Conservation (phyloP, 2,797 vertebrate genomes). For the Helostoma temminkii region DNA sequence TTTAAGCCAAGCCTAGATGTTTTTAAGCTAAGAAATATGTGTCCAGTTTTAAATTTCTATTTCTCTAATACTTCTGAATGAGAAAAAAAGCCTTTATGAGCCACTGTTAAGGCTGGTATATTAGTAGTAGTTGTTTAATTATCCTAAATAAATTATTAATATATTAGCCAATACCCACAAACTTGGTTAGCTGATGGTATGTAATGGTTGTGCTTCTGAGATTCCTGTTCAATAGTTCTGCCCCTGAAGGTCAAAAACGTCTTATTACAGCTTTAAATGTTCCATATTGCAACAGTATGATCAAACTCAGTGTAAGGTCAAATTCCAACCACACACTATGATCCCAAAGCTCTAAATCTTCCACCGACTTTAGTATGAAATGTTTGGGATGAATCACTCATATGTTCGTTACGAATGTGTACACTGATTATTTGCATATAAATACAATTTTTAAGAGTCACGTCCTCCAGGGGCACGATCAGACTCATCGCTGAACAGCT, state of each 20-base stretch:
- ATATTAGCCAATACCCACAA: too few species aligned
- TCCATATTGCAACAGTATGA: not conserved
- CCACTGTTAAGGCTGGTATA: too few species aligned
- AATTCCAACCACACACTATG: not conserved
- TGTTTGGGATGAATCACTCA: not conserved
- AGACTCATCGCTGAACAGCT: constrained; percentile 8
- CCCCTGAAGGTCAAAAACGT: not conserved
- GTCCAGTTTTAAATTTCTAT: too few species aligned
- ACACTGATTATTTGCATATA: constrained; percentile 23
- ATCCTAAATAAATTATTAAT: too few species aligned
- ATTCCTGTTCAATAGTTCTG: not conserved
- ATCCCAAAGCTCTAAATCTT: not conserved
- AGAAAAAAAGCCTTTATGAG: too few species aligned
- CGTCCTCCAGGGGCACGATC: constrained; percentile 3
- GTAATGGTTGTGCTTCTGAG: too few species aligned
- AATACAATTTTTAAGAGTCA: not conserved
- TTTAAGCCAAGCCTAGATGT: too few species aligned
- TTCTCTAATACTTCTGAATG: too few species aligned
- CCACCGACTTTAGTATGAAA: not conserved
- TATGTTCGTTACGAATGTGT: constrained; percentile 15
- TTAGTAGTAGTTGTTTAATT: too few species aligned
- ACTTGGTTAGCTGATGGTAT: too few species aligned
- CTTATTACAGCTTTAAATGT: not conserved
- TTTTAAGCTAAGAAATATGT: too few species aligned
- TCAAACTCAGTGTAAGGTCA: too few species aligned